Evolutionary conservation across 2,113 vertebrate genomes (phyloP), one percentile per base, ranked within the genome.

Genomic region (Galbula dea): DNA sequence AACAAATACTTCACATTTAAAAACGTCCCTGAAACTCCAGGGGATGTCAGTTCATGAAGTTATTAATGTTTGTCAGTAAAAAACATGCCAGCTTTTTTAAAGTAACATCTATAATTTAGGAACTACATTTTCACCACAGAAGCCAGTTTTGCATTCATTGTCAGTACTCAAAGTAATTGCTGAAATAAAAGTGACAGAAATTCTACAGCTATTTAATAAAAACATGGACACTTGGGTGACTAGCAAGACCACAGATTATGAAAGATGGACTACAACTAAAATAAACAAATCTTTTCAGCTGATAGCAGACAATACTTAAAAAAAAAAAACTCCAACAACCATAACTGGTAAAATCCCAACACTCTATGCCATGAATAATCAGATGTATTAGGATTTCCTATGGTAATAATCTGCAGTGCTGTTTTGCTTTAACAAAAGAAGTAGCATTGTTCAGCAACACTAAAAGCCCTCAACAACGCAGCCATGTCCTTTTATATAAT

Each of bases 191-290:
- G 78, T 76, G 83, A 91, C 79, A 90, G 90, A 97, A 87, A 30
- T 89, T 94, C 63, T 93, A 71, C 55, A 87, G 73, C 78, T 94
- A 76, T 78, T 95, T 91, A 95, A 95, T 91, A 96, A 91, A 96
- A 97, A 61, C 82, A 86, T 12, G 62, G 82, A 95, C 66, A 94
- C 93, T 59, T 86, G 51, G 83, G 63, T 91, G 77, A 79, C 76
- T 92, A 96, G 92, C 93, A 94, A 92, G 66, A 78, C 80, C 90
- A 95, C 62, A 39, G 69, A 89, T 83, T 76, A 93, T 43, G 76
- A 91, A 93, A 89, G 71, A 96, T 54, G 36, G 91, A 94, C 39
- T 95, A 94, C 73, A 93, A 93, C 80, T 95, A 94, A 94, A 83
- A 66, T n/a, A 82, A 83, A 93, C 26, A 93, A 55, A 89, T 89